Conservation (phyloP, 2,113 vertebrate genomes). For the Burhinus oedicnemus region DNA sequence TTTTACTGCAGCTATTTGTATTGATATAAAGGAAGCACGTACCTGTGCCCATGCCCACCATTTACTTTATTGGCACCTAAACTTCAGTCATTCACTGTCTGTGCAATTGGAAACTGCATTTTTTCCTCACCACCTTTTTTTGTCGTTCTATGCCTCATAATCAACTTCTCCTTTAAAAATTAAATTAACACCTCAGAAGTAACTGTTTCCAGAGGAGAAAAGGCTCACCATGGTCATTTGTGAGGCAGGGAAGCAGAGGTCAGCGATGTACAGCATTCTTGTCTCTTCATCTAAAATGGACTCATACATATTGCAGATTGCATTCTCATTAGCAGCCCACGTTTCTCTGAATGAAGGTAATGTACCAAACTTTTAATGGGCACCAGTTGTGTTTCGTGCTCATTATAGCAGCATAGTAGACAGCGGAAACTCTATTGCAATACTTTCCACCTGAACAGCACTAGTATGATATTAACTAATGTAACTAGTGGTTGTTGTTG, state of each 20-base stretch:
- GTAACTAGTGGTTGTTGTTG: background rate
- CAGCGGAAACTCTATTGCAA: background rate
- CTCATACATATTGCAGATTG: background rate
- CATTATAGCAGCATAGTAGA: background rate
- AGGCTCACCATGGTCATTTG: background rate
- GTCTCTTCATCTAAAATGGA: background rate
- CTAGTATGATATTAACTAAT: background rate
- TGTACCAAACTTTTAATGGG: background rate
- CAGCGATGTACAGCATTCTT: background rate
- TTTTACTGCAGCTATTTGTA: background rate
- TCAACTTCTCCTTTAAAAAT: background rate
- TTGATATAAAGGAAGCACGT: background rate
- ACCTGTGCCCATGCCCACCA: too few relatives aligned
- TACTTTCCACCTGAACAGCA: background rate
- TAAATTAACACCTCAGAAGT: background rate
- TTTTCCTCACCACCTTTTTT: background rate
- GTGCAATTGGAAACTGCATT: background rate
- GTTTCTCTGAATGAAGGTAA: background rate
- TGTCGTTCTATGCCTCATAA: rapidly evolving
- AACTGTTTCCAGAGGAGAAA: background rate
- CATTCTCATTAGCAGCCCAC: background rate
- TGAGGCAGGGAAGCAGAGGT: conserved; percentile 30
- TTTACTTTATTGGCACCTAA: background rate
- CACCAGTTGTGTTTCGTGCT: background rate
- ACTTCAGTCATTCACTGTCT: background rate